Percentiles rank a stretch among this genome's conserved stretches.
Conservation (phyloP, 2,113 vertebrate species). For the Trinectes maculatus region DNA sequence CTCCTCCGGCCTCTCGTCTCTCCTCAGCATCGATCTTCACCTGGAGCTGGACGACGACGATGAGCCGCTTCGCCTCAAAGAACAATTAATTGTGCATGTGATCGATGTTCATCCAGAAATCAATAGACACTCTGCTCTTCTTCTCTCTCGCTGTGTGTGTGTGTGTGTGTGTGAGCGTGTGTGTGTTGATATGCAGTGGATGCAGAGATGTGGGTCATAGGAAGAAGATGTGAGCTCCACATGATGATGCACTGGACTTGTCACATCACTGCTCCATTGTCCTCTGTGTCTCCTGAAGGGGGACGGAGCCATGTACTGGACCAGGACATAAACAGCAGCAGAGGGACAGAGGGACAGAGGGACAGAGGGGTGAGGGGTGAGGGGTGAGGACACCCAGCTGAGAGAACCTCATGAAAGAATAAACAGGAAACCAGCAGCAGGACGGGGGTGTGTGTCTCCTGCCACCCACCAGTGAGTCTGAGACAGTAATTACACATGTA, state of each 20-base stretch:
- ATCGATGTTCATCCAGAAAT: conserved; percentile 75
- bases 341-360: not conserved
- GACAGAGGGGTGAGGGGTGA: not conserved
- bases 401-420: conserved; percentile 80
- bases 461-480: too few relatives aligned
- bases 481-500: too few relatives aligned
- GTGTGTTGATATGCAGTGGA: too few relatives aligned
- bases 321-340: not conserved
- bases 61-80: conserved; percentile 68
- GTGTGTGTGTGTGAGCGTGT: not conserved
- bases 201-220: too few relatives aligned
- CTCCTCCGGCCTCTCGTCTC: not conserved
- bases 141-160: conserved; percentile 3
- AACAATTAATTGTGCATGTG: conserved; percentile 81
- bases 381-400: conserved; percentile 53
- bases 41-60: conserved; percentile 58
- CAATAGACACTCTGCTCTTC: conserved; percentile 54
- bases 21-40: conserved; percentile 54
- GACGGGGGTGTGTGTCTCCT: too few relatives aligned
- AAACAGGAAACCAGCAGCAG: conserved; percentile 71
- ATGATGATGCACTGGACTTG: too few relatives aligned
- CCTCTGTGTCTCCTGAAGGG: not conserved
- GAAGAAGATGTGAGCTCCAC: too few relatives aligned
- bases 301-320: not conserved
- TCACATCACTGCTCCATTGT: too few relatives aligned